These are phyloP conservation scores for Nezara viridula DNA, from an alignment of 2,888 invertebrate genomes.

Conservation along the genomic window DNA sequence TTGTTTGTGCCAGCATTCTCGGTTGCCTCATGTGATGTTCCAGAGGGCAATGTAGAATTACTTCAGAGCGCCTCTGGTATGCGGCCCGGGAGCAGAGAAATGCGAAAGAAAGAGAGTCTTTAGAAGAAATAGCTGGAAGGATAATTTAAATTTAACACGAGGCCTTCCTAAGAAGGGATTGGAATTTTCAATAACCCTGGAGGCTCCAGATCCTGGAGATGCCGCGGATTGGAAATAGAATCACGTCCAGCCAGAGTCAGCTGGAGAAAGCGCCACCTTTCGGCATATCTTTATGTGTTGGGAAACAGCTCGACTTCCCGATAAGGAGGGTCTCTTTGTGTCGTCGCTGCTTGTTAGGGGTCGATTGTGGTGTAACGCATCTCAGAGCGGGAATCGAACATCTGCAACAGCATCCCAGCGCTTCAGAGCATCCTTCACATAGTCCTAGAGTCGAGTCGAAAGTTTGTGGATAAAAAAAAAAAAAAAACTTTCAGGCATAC, in stretches of 20 bases:
- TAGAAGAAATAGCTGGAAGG: neutral
- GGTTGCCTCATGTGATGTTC: neutral
- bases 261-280: slow-evolving; percentile 12
- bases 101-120: slow-evolving; percentile 31
- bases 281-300: slow-evolving; percentile 27
- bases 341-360: neutral
- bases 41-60: neutral
- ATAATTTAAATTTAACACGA: slow-evolving; percentile 44
- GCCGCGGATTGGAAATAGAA: slow-evolving; percentile 31
- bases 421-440: no score
- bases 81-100: neutral
- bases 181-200: slow-evolving; percentile 49
- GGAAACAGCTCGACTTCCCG: neutral
- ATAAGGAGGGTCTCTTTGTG: neutral
- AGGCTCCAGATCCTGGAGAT: slow-evolving; percentile 1
- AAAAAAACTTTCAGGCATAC: no score
- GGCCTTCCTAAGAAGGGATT: neutral
- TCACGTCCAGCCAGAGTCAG: neutral
- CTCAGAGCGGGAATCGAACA: neutral
- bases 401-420: no score
- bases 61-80: neutral
- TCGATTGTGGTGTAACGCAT: neutral
- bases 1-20: no score
- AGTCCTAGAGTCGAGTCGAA: no score
- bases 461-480: no score